phyloP scores from a whole-genome alignment of 2,113 vertebrate species.

The Chiloscyllium plagiosum region DNA sequence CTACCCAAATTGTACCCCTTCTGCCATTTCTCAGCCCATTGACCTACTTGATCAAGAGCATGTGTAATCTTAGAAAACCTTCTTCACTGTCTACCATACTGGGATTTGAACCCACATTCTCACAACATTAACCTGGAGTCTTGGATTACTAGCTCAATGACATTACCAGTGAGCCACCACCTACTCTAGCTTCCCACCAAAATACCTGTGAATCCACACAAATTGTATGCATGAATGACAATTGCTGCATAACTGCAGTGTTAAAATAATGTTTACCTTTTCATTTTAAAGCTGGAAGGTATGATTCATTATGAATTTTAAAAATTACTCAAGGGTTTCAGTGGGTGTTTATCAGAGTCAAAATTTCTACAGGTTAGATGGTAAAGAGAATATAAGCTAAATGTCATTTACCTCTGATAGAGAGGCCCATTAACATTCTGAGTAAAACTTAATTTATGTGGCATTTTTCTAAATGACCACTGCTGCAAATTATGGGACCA shows the following conservation, averaged over 20 bases:
- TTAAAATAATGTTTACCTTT: background rate
- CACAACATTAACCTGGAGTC: no score
- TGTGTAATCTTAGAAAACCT: no score
- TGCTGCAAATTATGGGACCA: no score
- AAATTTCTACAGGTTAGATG: background rate
- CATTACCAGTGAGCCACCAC: no score
- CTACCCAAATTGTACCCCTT: no score
- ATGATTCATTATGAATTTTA: background rate
- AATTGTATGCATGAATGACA: background rate
- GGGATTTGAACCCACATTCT: no score
- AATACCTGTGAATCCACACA: background rate
- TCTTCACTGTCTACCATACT: no score
- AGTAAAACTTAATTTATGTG: no score
- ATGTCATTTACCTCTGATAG: background rate
- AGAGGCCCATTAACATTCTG: background rate
- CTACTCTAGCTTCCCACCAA: background rate
- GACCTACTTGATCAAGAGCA: no score
- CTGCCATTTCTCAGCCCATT: no score
- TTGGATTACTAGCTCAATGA: no score
- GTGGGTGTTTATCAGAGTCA: background rate
- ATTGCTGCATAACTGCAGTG: background rate
- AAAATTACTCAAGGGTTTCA: background rate
- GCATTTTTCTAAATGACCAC: no score
- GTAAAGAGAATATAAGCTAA: background rate
- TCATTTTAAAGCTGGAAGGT: background rate